phyloP scores from a whole-genome alignment of 2,888 invertebrate species.

The Ormyrus thymus region DNA sequence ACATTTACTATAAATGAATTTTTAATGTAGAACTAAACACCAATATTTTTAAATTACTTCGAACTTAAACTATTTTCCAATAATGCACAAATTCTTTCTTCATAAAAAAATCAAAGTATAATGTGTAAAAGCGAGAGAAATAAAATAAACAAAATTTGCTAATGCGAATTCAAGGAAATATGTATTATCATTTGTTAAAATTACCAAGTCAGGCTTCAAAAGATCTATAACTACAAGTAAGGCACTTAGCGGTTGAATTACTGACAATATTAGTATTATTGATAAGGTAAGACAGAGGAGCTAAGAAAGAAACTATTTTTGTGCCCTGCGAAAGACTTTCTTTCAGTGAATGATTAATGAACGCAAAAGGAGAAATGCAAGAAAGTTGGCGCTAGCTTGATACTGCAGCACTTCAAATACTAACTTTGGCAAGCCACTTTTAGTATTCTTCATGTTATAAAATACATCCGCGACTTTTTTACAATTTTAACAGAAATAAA shows the following conservation, averaged over 20 bases:
- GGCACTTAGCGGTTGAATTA: conserved; percentile 15
- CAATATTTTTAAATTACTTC: too few species aligned
- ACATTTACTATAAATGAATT: too few species aligned
- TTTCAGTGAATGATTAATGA: conserved; percentile 40
- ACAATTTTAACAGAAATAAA: conserved; percentile 6
- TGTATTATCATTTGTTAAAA: conserved; percentile 8
- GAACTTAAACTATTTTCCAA: too few species aligned
- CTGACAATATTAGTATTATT: conserved; percentile 8
- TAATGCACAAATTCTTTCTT: too few species aligned
- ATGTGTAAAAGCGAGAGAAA: neutral
- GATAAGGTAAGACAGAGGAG: conserved; percentile 6
- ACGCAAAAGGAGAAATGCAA: neutral
- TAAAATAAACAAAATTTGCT: too few species aligned
- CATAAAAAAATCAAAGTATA: too few species aligned
- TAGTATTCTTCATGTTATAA: neutral
- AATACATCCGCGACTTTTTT: neutral
- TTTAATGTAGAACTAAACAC: too few species aligned
- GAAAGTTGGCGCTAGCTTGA: neutral
- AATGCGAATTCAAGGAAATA: conserved; percentile 13
- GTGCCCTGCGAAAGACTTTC: conserved; percentile 31
- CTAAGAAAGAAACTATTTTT: neutral
- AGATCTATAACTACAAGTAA: conserved; percentile 30
- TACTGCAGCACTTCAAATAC: neutral
- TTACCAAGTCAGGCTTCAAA: neutral
- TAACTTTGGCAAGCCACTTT: neutral